Conservation (phyloP, 2,113 vertebrate genomes). For the Cardinalis cardinalis region DNA sequence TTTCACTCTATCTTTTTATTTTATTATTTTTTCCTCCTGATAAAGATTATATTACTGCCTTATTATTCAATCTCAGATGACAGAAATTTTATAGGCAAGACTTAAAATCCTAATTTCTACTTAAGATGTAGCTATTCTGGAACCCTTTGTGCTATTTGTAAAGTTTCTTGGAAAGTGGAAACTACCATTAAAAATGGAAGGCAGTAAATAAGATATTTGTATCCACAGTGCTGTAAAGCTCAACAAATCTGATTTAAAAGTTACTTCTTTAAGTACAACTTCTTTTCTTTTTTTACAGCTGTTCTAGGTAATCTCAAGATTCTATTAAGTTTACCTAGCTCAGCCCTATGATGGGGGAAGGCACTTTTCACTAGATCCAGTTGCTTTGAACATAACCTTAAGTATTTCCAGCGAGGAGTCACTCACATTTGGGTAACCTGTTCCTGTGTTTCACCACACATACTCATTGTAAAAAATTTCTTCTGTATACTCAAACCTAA, state of each 20-base stretch:
- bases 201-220: neutral
- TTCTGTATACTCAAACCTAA: neutral
- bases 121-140: neutral
- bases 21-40: neutral
- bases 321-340: neutral
- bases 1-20: neutral
- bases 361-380: neutral
- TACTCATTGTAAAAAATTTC: neutral
- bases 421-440: neutral
- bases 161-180: neutral
- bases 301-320: neutral
- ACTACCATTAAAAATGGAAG: neutral
- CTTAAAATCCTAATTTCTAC: neutral
- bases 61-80: neutral
- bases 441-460: neutral
- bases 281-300: neutral
- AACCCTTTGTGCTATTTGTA: neutral
- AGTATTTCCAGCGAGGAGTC: neutral
- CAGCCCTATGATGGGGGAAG: accelerated
- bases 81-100: neutral
- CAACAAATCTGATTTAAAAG: neutral
- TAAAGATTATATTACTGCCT: neutral
- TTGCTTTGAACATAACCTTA: neutral
- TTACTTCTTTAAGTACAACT: neutral
- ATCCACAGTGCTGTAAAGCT: neutral